These are phyloP conservation scores for Mythimna ferrago DNA, from an alignment of 2,888 invertebrate species.

Conservation along the genomic window DNA sequence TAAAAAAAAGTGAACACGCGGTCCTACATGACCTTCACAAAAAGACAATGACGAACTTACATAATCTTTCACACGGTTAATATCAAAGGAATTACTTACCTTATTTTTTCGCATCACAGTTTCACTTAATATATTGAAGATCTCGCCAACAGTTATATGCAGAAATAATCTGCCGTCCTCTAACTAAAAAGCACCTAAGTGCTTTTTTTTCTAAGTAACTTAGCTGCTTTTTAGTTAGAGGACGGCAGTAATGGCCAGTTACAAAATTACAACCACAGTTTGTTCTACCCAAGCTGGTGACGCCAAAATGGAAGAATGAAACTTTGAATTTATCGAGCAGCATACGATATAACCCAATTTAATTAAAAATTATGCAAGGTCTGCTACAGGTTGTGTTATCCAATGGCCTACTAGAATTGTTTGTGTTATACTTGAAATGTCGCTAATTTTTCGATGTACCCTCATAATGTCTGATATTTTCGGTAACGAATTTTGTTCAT, in stretches of 20 bases:
- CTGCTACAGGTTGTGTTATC: background rate
- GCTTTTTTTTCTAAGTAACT: too few species aligned
- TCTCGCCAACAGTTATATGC: background rate
- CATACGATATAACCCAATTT: background rate
- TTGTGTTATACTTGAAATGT: background rate
- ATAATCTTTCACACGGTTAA: slow-evolving; percentile 71
- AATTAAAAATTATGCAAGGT: background rate
- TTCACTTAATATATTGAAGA: background rate
- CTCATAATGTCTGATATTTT: background rate
- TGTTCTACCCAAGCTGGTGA: background rate
- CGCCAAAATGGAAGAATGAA: background rate
- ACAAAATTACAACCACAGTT: background rate
- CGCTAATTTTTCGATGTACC: background rate
- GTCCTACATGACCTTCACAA: background rate
- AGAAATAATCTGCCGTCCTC: too few species aligned
- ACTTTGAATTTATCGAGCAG: background rate
- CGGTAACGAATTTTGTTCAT: background rate
- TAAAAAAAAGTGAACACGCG: background rate
- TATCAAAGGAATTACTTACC: slow-evolving; percentile 1
- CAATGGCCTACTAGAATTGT: background rate
- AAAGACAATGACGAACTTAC: background rate
- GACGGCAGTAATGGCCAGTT: background rate
- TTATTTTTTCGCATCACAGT: background rate
- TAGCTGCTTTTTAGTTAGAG: too few species aligned
- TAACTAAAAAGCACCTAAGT: too few species aligned